Percentiles rank a stretch among this genome's conserved stretches.
Evolutionary conservation across 2,797 vertebrate genomes (phyloP).

Genomic region (Chrysocyon brachyurus): DNA sequence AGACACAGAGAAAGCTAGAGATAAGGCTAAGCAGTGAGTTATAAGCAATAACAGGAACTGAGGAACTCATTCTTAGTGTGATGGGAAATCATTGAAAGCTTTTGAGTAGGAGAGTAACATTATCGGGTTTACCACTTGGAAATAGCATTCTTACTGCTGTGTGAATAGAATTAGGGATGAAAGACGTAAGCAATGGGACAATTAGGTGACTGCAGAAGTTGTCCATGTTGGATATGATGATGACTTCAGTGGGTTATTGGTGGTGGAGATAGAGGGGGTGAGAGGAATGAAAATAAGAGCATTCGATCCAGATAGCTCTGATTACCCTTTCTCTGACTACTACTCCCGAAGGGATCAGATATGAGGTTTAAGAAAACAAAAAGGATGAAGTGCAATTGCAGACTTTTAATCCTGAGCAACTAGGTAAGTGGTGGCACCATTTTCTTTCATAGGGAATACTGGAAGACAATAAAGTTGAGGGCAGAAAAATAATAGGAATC

Average conservation of each 20-base stretch:
- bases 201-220: background rate
- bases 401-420: background rate
- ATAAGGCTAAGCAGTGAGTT: background rate
- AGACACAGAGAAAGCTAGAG: background rate
- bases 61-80: background rate
- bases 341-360: background rate
- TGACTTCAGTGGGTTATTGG: fast-evolving
- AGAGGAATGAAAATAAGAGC: background rate
- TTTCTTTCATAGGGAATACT: background rate
- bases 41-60: background rate
- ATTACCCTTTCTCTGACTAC: background rate
- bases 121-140: background rate
- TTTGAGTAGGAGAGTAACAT: background rate
- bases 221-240: background rate
- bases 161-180: background rate
- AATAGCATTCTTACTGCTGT: background rate
- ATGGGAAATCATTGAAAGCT: background rate
- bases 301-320: background rate
- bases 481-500: background rate
- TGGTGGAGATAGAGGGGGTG: background rate
- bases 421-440: background rate
- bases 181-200: background rate
- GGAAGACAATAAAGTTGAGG: background rate
- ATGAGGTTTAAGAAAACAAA: background rate
- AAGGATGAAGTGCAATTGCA: background rate